phyloP scores from a whole-genome alignment of 2,797 vertebrate species.

The Coregonus sp. region DNA sequence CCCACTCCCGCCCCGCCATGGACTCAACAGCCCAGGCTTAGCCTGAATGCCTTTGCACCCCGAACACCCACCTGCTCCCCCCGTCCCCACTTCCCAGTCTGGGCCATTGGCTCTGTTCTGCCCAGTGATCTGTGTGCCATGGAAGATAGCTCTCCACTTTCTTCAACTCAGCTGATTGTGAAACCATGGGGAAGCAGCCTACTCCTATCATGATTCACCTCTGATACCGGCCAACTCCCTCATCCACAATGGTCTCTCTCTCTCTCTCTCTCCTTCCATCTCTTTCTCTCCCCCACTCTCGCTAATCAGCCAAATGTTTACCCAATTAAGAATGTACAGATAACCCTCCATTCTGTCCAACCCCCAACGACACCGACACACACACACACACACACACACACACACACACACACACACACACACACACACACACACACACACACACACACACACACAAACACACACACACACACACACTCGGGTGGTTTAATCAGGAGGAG shows the following conservation, averaged over 20 bases:
- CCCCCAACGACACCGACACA: conserved; percentile 26
- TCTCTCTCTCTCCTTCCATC: not conserved
- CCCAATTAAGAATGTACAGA: conserved; percentile 70
- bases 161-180: not conserved
- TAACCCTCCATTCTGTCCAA: conserved; percentile 42
- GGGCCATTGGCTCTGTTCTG: not conserved
- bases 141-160: too few species aligned
- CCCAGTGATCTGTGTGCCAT: not conserved
- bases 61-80: conserved; percentile 2
- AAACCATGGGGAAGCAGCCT: not conserved
- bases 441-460: conserved; percentile 14
- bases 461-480: conserved; percentile 23
- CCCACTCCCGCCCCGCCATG: not conserved
- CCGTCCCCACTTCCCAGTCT: conserved; percentile 18
- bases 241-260: not conserved
- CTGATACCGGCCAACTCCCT: not conserved
- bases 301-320: conserved; percentile 65
- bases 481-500: conserved; percentile 61
- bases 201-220: not conserved
- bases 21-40: not conserved
- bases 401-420: conserved; percentile 22
- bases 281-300: conserved; percentile 3
- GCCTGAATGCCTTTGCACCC: not conserved
- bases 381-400: conserved; percentile 16
- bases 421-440: conserved; percentile 25